Base-by-base conservation (phyloP, 1,140 invertebrate genomes). In the Phocides pigmalion region DNA sequence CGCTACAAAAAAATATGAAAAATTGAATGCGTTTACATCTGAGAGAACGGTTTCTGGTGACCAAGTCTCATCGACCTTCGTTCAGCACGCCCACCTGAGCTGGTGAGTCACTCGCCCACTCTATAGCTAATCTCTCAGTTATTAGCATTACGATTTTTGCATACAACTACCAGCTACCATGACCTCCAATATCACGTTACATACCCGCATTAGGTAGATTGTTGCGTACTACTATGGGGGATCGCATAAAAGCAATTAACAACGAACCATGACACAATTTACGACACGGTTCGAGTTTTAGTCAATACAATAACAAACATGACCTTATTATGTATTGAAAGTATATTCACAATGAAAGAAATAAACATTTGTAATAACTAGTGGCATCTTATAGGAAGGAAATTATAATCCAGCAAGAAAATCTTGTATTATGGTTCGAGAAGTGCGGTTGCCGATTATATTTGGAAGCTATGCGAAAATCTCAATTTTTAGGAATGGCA, bases 61-160 rank as follows among this genome's bases (percentile, higher is more conserved):
- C 78, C 81, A 83, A 81, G 77, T 70, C 66, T 37, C 22, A 22
- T 54, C 70, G 72, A 72, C 82, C 82, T 82, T 70, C 58, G 32
- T 54, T 59, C 67, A 71, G 71, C 72, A 66, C 77, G 62, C 82
- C 82, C 77, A 85, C 82, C 28, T 51, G 25, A 14, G 59, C 9
- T 47, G 70, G 68, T 85, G 81, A 83, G 51, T 84, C 81, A 84
- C 47, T 71, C 84, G 68, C 84, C 81, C 77, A 84, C 84, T 47
- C 32, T 61, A n/a, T n/a, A 49, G 53, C 70, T 70, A 74, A 67
- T 72, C 70, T 73, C 67, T 64, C 70, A 69, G 63, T 66, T 74
- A 82, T 87, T 84, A 78, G 62, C 68, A 79, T 77, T 59, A 69
- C 66, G 68, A 71, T 69, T 74, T 79, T 79, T 82, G 75, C 71